Percentiles rank a stretch among this genome's conserved stretches.
Conservation (phyloP, 2,797 vertebrate species). For the Hydrophis major region DNA sequence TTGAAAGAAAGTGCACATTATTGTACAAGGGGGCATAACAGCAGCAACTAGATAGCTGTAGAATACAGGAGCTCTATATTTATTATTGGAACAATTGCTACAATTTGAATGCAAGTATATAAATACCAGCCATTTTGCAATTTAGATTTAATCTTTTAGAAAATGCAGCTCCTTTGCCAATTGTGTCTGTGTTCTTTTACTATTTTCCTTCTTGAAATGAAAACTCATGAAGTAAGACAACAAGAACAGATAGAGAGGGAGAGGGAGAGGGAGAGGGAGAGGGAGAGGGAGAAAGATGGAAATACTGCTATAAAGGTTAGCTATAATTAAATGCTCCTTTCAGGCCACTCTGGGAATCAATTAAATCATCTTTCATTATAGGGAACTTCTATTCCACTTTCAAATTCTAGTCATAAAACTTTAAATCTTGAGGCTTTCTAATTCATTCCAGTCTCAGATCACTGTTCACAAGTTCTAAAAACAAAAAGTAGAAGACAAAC, state of each 20-base stretch:
- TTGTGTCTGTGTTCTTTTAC: constrained; percentile 55
- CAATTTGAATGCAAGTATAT: constrained; percentile 71
- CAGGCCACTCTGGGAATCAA: neutral
- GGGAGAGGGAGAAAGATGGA: neutral
- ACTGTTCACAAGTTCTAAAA: neutral
- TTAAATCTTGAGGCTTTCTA: neutral
- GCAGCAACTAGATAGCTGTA: constrained; percentile 67
- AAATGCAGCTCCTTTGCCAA: constrained; percentile 44
- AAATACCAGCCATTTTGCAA: constrained; percentile 70
- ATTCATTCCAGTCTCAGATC: neutral
- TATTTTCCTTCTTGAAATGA: constrained; percentile 60
- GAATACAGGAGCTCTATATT: constrained; percentile 67
- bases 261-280: constrained; percentile 25
- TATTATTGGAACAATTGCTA: constrained; percentile 75
- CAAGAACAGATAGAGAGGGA: constrained; percentile 8
- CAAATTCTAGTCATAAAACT: neutral
- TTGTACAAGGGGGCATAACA: constrained; percentile 72
- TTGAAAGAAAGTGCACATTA: constrained; percentile 69
- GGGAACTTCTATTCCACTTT: neutral
- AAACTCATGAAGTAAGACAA: constrained; percentile 35
- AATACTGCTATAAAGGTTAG: neutral
- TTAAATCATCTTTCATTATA: neutral
- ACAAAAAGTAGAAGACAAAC: constrained; percentile 6
- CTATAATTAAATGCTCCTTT: neutral
- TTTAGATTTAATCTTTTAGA: constrained; percentile 69